Percentiles rank a stretch among this genome's conserved stretches.
Conservation (phyloP, 2,888 invertebrate genomes). For the Chymomyza procnemis region DNA sequence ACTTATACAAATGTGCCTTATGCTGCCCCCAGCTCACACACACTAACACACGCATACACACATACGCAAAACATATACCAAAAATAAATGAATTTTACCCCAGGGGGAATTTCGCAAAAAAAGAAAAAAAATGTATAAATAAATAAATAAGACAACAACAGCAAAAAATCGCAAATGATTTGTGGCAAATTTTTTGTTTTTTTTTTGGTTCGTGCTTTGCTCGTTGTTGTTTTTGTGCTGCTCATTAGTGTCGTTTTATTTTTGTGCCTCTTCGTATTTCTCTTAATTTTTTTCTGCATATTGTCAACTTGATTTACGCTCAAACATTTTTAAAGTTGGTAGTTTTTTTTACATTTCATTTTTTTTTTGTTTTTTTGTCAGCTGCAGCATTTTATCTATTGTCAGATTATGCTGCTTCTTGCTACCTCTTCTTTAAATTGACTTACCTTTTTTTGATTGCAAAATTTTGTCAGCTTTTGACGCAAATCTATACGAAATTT, state of each 20-base stretch:
- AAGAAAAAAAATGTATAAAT: constrained; percentile 1
- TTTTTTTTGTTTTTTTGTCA: constrained; percentile 13
- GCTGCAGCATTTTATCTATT: constrained; percentile 10
- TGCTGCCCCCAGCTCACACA: constrained; percentile 2
- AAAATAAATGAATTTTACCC: constrained; percentile 66
- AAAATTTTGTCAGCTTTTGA: constrained; percentile 18
- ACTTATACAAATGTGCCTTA: constrained; percentile 4
- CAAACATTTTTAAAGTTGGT: constrained; percentile 49
- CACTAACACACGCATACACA: constrained; percentile 6
- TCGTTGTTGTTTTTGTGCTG: constrained; percentile 15
- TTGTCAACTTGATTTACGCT: constrained; percentile 69
- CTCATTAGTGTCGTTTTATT: constrained; percentile 62
- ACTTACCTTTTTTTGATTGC: constrained; percentile 38
- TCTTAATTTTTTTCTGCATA: constrained; percentile 43
- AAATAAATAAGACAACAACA: constrained; percentile 17
- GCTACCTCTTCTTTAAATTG: constrained; percentile 4
- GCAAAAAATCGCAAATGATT: constrained; percentile 65
- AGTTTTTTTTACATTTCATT: constrained; percentile 10
- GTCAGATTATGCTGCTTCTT: constrained; percentile 2
- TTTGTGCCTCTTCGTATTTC: constrained; percentile 17
- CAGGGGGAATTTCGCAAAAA: constrained; percentile 61
- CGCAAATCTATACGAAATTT: constrained; percentile 22
- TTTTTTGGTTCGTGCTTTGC: constrained; percentile 19
- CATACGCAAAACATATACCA: constrained; percentile 13
- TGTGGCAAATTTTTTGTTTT: constrained; percentile 57